phyloP scores from a whole-genome alignment of 2,113 vertebrate genomes.

The Pungitius pungitius region DNA sequence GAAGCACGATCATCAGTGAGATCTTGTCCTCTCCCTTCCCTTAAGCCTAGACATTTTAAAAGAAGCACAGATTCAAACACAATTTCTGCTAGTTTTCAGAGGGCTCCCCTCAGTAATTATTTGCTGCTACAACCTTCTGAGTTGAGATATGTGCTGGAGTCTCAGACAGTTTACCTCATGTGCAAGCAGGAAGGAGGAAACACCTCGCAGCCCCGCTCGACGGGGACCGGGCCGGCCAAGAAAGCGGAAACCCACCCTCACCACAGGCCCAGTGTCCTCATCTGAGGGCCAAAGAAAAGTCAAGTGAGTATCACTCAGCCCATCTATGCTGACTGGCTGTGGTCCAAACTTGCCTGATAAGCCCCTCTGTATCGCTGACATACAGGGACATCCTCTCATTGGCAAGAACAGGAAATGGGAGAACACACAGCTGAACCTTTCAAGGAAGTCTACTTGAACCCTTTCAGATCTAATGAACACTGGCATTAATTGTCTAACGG shows the following conservation, averaged over 20 bases:
- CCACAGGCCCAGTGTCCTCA: slow-evolving; percentile 70
- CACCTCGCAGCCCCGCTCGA: slow-evolving; percentile 90
- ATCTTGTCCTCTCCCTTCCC: not conserved
- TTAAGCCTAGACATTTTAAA: not conserved
- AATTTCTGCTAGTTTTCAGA: slow-evolving; percentile 1
- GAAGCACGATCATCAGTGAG: slow-evolving; percentile 90
- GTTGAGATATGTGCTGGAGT: not conserved
- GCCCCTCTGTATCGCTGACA: slow-evolving; percentile 27
- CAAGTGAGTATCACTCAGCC: slow-evolving; percentile 84
- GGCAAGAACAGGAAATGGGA: slow-evolving; percentile 73
- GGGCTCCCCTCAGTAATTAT: not conserved
- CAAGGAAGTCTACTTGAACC: slow-evolving; percentile 56
- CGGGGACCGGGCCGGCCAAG: slow-evolving; percentile 92
- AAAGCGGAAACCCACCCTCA: slow-evolving; percentile 86
- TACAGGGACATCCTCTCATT: slow-evolving; percentile 49
- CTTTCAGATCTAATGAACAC: slow-evolving; percentile 52
- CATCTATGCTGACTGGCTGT: slow-evolving; percentile 29
- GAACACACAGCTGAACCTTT: slow-evolving; percentile 53
- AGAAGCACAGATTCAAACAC: not conserved
- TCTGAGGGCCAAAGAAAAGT: slow-evolving; percentile 85
- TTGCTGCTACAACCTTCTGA: slow-evolving; percentile 1
- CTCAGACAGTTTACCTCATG: slow-evolving; percentile 10
- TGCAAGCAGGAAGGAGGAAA: slow-evolving; percentile 89
- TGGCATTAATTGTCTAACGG: slow-evolving; percentile 42
- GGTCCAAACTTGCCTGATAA: slow-evolving; percentile 53